Conservation (phyloP, 1,140 invertebrate species). For the Campodea augens region DNA sequence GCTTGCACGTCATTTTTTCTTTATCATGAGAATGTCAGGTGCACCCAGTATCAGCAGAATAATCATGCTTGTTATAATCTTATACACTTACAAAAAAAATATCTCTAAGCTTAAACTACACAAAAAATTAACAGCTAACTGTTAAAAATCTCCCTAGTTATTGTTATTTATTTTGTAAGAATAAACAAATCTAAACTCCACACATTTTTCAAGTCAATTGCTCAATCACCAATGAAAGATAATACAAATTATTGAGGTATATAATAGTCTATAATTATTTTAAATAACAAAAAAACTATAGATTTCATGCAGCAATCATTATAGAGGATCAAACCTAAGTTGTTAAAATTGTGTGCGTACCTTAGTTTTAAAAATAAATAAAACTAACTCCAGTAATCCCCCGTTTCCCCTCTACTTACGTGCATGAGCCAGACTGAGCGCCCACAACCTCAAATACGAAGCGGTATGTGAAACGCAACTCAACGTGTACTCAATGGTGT, state of each 20-base stretch:
- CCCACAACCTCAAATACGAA: slow-evolving; percentile 90
- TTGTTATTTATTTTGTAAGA: too few relatives aligned
- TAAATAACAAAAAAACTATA: slow-evolving; percentile 1
- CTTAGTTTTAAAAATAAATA: not conserved
- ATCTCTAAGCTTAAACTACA: too few relatives aligned
- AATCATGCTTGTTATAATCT: too few relatives aligned
- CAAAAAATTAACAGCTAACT: too few relatives aligned
- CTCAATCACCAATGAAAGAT: too few relatives aligned
- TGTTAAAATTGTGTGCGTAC: slow-evolving; percentile 1
- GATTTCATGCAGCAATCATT: not conserved
- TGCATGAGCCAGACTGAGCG: slow-evolving; percentile 80
- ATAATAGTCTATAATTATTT: not conserved
- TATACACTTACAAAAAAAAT: too few relatives aligned
- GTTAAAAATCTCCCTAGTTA: too few relatives aligned
- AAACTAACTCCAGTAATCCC: not conserved
- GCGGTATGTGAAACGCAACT: slow-evolving; percentile 92
- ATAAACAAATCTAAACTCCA: too few relatives aligned
- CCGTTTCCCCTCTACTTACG: slow-evolving; percentile 36
- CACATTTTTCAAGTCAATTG: too few relatives aligned
- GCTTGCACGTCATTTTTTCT: too few relatives aligned
- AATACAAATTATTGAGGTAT: not conserved
- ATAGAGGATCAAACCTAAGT: not conserved
- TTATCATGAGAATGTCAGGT: too few relatives aligned
- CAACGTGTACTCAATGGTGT: slow-evolving; percentile 92
- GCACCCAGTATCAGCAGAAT: too few relatives aligned